Evolutionary conservation across 2,888 invertebrate species (phyloP), one percentile per base, ranked within the genome.

Genomic region (Tridacna crocea): DNA sequence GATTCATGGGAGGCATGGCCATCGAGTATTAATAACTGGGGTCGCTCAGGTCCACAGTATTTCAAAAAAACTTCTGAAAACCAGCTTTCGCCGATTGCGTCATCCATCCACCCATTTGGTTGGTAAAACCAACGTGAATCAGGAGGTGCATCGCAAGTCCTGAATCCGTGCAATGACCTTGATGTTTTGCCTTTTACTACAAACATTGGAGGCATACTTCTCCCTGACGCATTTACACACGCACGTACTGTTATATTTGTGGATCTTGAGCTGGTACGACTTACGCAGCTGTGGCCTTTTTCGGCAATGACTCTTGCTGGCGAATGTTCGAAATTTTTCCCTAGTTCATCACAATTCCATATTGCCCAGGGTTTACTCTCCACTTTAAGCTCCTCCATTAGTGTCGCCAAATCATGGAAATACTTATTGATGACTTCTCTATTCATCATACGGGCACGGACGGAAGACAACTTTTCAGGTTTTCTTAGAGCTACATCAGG

Each of bases 1-100:
- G 83, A 81, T 75, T 89, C 87, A 72, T 90, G 88, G 13, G 84
- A 86, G 8, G 36, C 11, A 22, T 77, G 77, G 15, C 79, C 79
- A 72, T 83, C 79, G 2, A 83, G 51, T 12, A 83, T 80, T 11
- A 83, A 46, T 0, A 83, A 72, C 22, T 83, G 77, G 0, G 79
- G 83, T 17, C 79, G 17, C 15, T 79, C 65, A 17, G 66, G 15
- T 6, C 79, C 83, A 77, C 79, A 77, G 61, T 26, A n/a, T 26
- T 72, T 11, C 11, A 83, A 76, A 68, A 77, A 83, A 0, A 83
- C 70, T 0, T 83, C 65, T 6, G 27, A 26, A 15, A 83, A 83
- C 79, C 83, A 83, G 26, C 17, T 66, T 58, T 83, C 79, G 4
- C 83, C 79, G 0, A 80, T 26, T 6, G 13, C 47, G 47, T 83